Percentiles rank a stretch among this genome's conserved stretches.
Evolutionary conservation across 2,113 vertebrate species (phyloP).

Genomic region (Salvator merianae): DNA sequence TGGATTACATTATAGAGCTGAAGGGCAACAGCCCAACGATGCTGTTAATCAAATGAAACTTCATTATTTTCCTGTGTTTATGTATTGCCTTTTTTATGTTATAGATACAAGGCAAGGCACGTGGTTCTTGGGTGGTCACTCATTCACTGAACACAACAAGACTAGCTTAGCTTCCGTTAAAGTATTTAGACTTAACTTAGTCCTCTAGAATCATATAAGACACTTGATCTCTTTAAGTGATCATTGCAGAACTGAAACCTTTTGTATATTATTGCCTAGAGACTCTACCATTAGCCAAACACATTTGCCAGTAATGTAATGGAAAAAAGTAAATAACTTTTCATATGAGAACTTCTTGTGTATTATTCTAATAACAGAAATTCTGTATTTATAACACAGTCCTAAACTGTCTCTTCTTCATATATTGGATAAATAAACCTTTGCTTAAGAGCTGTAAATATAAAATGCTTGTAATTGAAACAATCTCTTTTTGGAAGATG

Average conservation of each 20-base stretch:
- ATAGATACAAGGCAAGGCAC: no score
- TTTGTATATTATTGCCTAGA: neutral
- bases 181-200: neutral
- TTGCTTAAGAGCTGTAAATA: neutral
- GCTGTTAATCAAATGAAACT: neutral
- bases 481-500: neutral
- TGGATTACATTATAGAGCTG: rapidly evolving
- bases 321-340: neutral
- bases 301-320: neutral
- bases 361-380: conserved; percentile 14
- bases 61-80: no score
- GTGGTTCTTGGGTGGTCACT: no score
- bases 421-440: neutral
- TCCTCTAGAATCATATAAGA: neutral
- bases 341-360: neutral
- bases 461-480: neutral
- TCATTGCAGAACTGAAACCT: rapidly evolving
- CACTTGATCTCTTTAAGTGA: neutral
- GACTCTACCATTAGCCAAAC: conserved; percentile 15
- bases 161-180: neutral
- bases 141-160: conserved; percentile 10
- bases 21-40: neutral
- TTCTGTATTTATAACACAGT: neutral
- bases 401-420: neutral
- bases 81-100: no score